Evolutionary conservation across 2,888 invertebrate genomes (phyloP).

Genomic region (Orthosia incerta): DNA sequence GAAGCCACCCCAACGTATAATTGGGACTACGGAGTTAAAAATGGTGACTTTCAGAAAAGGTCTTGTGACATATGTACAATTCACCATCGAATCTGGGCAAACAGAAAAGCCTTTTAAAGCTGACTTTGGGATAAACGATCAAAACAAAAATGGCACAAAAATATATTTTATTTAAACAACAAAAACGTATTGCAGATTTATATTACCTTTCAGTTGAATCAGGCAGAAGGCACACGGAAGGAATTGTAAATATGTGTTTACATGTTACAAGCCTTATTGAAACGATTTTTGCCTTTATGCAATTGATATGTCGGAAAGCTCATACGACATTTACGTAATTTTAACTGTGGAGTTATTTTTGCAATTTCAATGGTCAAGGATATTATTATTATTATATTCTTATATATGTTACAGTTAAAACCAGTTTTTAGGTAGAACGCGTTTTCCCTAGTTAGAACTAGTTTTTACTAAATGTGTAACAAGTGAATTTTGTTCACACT

Average conservation of each 20-base stretch:
- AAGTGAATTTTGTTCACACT: no score
- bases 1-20: no score
- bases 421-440: no score
- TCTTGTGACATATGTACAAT: no score
- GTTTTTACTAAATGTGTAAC: no score
- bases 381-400: no score
- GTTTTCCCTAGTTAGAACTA: no score
- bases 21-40: no score
- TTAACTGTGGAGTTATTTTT: neutral
- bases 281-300: slow-evolving; percentile 10
- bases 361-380: neutral
- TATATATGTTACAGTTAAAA: no score
- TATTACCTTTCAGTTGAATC: slow-evolving; percentile 3
- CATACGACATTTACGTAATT: neutral
- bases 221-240: neutral
- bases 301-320: neutral
- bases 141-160: neutral
- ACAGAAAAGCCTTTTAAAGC: neutral
- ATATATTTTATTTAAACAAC: neutral
- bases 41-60: no score
- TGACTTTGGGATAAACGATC: neutral
- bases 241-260: slow-evolving; percentile 25
- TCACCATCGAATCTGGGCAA: neutral
- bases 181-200: neutral
- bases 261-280: slow-evolving; percentile 7